Evolutionary conservation across 1,140 invertebrate species (phyloP).

Genomic region (Platyura marginata): DNA sequence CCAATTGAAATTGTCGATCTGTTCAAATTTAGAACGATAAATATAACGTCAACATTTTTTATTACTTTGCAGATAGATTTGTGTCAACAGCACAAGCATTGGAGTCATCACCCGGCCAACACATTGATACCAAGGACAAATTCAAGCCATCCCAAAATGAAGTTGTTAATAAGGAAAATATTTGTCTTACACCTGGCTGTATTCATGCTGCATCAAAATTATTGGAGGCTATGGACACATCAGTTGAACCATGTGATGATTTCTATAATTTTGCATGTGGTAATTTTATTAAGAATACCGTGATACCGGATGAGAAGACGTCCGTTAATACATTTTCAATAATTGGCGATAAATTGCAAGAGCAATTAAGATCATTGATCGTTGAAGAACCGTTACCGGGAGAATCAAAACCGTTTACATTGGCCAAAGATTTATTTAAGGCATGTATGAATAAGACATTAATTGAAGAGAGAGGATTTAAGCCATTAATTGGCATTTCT

Average conservation of each 20-base stretch:
- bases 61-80: not conserved
- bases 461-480: conserved; percentile 53
- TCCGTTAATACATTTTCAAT: conserved; percentile 62
- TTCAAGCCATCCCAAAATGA: conserved; percentile 7
- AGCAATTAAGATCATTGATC: conserved; percentile 56
- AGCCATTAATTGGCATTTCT: conserved; percentile 49
- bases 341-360: conserved; percentile 59
- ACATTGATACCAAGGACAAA: conserved; percentile 1
- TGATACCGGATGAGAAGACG: conserved; percentile 66
- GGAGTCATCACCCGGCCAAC: conserved; percentile 5
- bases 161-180: conserved; percentile 11
- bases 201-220: conserved; percentile 52
- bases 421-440: conserved; percentile 60
- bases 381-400: conserved; percentile 40
- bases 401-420: conserved; percentile 51
- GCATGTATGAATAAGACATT: conserved; percentile 68
- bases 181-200: conserved; percentile 43
- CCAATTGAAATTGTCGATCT: too few species aligned
- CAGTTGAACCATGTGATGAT: conserved; percentile 72
- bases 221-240: conserved; percentile 48
- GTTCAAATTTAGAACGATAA: too few species aligned
- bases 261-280: conserved; percentile 75
- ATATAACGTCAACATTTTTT: not conserved
- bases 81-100: conserved; percentile 23
- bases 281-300: conserved; percentile 45